These are phyloP conservation scores for Lordiphosa mommai DNA, from an alignment of 1,140 invertebrate genomes.

Conservation along the genomic window DNA sequence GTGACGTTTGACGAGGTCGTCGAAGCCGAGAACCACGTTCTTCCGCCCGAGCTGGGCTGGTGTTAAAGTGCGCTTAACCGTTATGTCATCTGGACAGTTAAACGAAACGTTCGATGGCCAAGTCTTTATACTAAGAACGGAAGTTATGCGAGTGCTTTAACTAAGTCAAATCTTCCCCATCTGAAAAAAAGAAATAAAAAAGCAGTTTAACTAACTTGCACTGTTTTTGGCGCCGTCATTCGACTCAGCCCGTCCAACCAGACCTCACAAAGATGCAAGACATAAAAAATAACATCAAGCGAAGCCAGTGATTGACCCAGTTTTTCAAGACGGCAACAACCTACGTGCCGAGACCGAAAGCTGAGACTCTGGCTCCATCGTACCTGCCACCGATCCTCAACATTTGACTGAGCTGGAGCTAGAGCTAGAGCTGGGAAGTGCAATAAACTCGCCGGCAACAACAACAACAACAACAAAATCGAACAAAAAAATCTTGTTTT, in stretches of 20 bases:
- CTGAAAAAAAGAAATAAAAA: slow-evolving; percentile 62
- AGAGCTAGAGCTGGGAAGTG: slow-evolving; percentile 47
- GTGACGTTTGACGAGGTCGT: slow-evolving; percentile 35
- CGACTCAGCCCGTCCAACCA: slow-evolving; percentile 58
- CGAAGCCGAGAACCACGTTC: slow-evolving; percentile 23
- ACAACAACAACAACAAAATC: slow-evolving; percentile 25
- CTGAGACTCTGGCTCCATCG: slow-evolving; percentile 2
- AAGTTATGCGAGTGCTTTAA: slow-evolving; percentile 32
- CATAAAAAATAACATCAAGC: slow-evolving; percentile 16
- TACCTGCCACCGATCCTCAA: slow-evolving; percentile 59
- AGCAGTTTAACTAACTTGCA: slow-evolving; percentile 55
- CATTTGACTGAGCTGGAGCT: slow-evolving; percentile 19
- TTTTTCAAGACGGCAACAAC: slow-evolving; percentile 62
- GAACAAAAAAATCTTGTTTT: slow-evolving; percentile 65
- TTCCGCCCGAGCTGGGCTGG: slow-evolving; percentile 23
- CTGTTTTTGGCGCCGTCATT: slow-evolving; percentile 54
- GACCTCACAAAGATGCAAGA: slow-evolving; percentile 45
- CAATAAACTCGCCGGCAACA: slow-evolving; percentile 62
- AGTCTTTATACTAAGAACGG: slow-evolving; percentile 51
- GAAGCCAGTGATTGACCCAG: slow-evolving; percentile 74
- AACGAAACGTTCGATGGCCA: slow-evolving; percentile 20
- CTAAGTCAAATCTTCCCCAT: background rate
- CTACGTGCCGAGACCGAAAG: slow-evolving; percentile 55
- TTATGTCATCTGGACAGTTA: slow-evolving; percentile 53
- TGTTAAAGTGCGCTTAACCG: slow-evolving; percentile 63